These are phyloP conservation scores for Anguilla pacifica DNA, from an alignment of 2,797 vertebrate species.

Conservation along the genomic window DNA sequence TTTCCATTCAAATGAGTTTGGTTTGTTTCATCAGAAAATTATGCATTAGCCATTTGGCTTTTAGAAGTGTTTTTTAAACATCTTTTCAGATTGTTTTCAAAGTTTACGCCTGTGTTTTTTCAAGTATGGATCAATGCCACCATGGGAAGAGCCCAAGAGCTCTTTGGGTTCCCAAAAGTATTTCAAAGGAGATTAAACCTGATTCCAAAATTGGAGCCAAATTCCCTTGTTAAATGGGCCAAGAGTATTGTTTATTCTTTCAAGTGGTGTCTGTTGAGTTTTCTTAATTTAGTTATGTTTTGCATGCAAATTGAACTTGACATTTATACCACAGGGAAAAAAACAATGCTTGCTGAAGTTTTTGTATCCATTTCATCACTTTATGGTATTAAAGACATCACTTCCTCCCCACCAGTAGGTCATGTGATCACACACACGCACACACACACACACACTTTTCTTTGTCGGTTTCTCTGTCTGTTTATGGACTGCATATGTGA, in stretches of 20 bases:
- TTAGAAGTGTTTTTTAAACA: not conserved
- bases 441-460: not conserved
- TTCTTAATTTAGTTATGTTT: not conserved
- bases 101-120: not conserved
- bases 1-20: not conserved
- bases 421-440: not conserved
- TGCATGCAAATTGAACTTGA: not conserved
- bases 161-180: not conserved
- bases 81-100: not conserved
- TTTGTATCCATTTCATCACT: not conserved
- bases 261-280: not conserved
- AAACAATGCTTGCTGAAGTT: not conserved
- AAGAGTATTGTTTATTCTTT: not conserved
- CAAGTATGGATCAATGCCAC: not conserved
- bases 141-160: not conserved
- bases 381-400: not conserved
- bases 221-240: not conserved
- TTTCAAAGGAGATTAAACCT: not conserved
- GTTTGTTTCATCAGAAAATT: not conserved
- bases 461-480: not conserved
- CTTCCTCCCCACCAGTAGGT: not conserved
- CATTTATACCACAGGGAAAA: not conserved
- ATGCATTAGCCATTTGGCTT: not conserved
- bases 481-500: not conserved
- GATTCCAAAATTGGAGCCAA: not conserved